A percentile compares a stretch with the other conserved stretches of the same genome.
Conservation (phyloP, 2,113 vertebrate genomes). For the Gallinago paraguaiae region DNA sequence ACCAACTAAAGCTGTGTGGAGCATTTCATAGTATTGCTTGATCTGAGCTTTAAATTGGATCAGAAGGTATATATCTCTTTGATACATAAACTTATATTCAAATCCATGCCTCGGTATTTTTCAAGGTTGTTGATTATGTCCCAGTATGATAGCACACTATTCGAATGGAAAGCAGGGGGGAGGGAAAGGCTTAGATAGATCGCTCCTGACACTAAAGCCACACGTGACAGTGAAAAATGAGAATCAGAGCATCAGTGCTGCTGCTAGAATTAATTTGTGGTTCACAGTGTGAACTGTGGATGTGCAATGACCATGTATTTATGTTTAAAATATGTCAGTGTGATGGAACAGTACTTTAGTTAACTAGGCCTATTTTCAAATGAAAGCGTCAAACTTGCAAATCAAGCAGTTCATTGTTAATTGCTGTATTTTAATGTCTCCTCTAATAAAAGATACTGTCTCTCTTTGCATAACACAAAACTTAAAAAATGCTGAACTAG, state of each 20-base stretch:
- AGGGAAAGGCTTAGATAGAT: not conserved
- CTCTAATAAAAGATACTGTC: not conserved
- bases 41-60: conserved; percentile 13
- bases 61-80: not conserved
- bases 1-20: not conserved
- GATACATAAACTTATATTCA: not conserved
- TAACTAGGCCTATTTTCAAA: conserved; percentile 24
- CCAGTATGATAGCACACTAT: not conserved
- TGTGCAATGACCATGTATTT: not conserved
- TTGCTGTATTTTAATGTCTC: not conserved
- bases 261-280: conserved; percentile 60
- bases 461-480: not conserved
- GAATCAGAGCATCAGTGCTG: not conserved
- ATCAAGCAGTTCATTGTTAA: conserved; percentile 50
- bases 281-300: conserved; percentile 8
- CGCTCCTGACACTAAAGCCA: conserved; percentile 50
- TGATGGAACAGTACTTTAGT: not conserved
- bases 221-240: conserved; percentile 59
- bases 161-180: not conserved
- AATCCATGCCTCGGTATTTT: not conserved
- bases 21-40: not conserved
- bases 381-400: not conserved
- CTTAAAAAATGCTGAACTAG: conserved; percentile 2
- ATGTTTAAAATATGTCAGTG: not conserved
- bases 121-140: conserved; percentile 45